Evolutionary conservation across 2,888 invertebrate species (phyloP).

Genomic region (Cheilosia impressa): DNA sequence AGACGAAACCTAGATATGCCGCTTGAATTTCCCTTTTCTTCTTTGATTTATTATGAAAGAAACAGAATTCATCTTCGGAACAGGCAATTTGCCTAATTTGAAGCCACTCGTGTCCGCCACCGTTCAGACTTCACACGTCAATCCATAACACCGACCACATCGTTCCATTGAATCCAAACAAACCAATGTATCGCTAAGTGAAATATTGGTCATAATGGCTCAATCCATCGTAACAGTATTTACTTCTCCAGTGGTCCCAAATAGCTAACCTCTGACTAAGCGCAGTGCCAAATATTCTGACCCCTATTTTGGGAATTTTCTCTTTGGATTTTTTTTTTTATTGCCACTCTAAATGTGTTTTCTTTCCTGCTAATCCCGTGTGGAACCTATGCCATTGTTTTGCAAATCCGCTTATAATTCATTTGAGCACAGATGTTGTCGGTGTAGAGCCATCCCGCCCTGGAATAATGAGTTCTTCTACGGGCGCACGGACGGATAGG

Average conservation of each 20-base stretch:
- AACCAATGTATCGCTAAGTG: slow-evolving; percentile 32
- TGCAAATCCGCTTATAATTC: slow-evolving; percentile 44
- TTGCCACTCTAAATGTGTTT: slow-evolving; percentile 30
- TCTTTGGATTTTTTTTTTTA: slow-evolving; percentile 6
- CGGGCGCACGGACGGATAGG: not conserved
- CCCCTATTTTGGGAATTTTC: slow-evolving; percentile 51
- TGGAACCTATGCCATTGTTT: slow-evolving; percentile 43
- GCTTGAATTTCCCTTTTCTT: slow-evolving; percentile 43
- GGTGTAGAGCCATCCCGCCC: not conserved
- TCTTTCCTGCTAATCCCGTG: slow-evolving; percentile 21
- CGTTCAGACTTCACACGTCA: slow-evolving; percentile 27
- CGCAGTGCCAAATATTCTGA: slow-evolving; percentile 39
- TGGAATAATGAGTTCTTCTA: not conserved
- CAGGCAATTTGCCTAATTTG: slow-evolving; percentile 42
- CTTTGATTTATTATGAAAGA: slow-evolving; percentile 8
- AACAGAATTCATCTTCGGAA: slow-evolving; percentile 10
- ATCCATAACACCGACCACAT: slow-evolving; percentile 8
- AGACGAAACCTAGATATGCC: slow-evolving; percentile 31
- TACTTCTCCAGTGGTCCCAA: not conserved
- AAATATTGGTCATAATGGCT: slow-evolving; percentile 16
- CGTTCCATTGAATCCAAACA: slow-evolving; percentile 14
- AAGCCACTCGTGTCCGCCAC: not conserved
- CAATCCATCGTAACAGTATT: slow-evolving; percentile 36
- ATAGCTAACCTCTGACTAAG: slow-evolving; percentile 34
- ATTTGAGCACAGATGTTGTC: slow-evolving; percentile 24